These are phyloP conservation scores for Pygmarrhopalites habei DNA, from an alignment of 1,140 invertebrate genomes.

Conservation along the genomic window DNA sequence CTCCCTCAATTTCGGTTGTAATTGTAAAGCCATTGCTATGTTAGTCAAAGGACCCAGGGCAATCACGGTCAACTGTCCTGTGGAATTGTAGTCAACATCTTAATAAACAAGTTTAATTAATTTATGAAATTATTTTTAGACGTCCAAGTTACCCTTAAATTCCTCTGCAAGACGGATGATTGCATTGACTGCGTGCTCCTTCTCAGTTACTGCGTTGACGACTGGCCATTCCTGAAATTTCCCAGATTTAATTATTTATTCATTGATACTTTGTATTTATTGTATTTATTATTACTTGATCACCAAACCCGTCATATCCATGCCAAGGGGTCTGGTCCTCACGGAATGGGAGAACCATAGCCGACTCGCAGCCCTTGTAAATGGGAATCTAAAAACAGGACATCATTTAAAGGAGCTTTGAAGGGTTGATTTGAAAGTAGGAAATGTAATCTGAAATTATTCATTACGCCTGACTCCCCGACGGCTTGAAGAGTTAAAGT, in stretches of 20 bases:
- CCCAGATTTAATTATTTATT: too few relatives aligned
- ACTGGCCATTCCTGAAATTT: too few relatives aligned
- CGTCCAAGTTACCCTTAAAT: constrained; percentile 43
- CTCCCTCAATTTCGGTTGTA: constrained; percentile 55
- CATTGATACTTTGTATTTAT: too few relatives aligned
- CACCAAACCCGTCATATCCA: constrained; percentile 61
- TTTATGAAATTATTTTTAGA: constrained; percentile 14
- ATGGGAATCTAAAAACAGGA: constrained; percentile 65
- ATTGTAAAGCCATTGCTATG: constrained; percentile 60
- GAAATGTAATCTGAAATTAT: background rate
- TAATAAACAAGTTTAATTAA: constrained; percentile 21
- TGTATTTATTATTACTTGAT: too few relatives aligned
- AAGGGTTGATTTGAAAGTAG: too few relatives aligned
- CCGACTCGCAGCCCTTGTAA: constrained; percentile 51
- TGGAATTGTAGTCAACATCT: too few relatives aligned
- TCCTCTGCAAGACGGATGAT: constrained; percentile 48
- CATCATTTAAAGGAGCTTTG: too few relatives aligned
- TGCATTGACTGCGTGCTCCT: constrained; percentile 46
- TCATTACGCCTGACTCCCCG: background rate
- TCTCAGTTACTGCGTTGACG: constrained; percentile 37
- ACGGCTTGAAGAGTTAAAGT: constrained; percentile 23
- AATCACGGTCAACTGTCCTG: constrained; percentile 53
- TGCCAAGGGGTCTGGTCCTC: constrained; percentile 43
- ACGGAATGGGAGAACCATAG: constrained; percentile 46
- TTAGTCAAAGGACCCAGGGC: constrained; percentile 69